Percentiles rank a stretch among this genome's conserved stretches.
Evolutionary conservation across 2,888 invertebrate genomes (phyloP).

Genomic region (Chydorus sphaericus): DNA sequence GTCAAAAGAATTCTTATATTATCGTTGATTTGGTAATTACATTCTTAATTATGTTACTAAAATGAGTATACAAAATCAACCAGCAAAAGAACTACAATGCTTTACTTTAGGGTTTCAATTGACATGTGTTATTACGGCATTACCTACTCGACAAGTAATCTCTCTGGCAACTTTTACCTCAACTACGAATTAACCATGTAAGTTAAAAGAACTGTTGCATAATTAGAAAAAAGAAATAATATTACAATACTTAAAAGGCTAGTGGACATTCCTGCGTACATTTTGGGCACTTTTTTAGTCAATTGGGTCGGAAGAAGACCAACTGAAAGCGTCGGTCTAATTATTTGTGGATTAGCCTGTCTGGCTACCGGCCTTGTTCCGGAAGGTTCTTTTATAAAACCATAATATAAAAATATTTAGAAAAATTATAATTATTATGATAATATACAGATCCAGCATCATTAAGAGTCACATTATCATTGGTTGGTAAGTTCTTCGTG

Average conservation of each 20-base stretch:
- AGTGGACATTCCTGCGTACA: not conserved
- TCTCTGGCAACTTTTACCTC: slow-evolving; percentile 54
- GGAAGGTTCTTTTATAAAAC: too few relatives aligned
- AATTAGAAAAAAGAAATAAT: too few relatives aligned
- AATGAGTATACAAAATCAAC: too few relatives aligned
- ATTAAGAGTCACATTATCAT: not conserved
- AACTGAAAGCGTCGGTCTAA: not conserved
- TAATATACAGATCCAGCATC: not conserved
- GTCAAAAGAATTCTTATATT: not conserved
- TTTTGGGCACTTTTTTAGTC: not conserved
- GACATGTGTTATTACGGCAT: slow-evolving; percentile 48
- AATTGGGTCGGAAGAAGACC: not conserved
- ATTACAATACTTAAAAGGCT: not conserved
- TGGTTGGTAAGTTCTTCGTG: not conserved
- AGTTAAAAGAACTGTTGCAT: not conserved
- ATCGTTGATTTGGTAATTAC: not conserved
- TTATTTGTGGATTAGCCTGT: not conserved
- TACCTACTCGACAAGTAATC: slow-evolving; percentile 55
- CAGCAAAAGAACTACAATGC: too few relatives aligned
- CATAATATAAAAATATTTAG: too few relatives aligned
- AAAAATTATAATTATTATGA: not conserved
- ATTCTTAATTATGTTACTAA: too few relatives aligned
- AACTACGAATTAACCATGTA: slow-evolving; percentile 33
- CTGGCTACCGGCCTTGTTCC: not conserved
- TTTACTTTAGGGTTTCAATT: not conserved